A percentile compares a stretch with the other conserved stretches of the same genome.
Evolutionary conservation across 2,113 vertebrate species (phyloP).

Genomic region (Cinclus mexicanus): DNA sequence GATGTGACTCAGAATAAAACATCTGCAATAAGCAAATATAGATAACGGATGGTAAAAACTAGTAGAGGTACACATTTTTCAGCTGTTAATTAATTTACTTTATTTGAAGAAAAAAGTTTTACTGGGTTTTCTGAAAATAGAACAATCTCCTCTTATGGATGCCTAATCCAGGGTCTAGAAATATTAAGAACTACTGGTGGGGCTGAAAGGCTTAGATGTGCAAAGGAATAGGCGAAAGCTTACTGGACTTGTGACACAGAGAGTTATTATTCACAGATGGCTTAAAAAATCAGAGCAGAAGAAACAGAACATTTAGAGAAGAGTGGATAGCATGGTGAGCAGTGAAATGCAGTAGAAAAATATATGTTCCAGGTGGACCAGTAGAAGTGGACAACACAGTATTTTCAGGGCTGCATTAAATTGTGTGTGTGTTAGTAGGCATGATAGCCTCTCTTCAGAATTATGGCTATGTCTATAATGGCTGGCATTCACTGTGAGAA

Average conservation of each 20-base stretch:
- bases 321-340: background rate
- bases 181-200: background rate
- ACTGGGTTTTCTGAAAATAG: background rate
- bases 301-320: background rate
- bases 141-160: background rate
- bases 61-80: background rate
- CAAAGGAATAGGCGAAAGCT: background rate
- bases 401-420: background rate
- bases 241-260: background rate
- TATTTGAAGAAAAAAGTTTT: background rate
- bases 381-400: background rate
- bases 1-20: constrained; percentile 24
- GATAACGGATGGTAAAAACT: background rate
- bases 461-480: background rate
- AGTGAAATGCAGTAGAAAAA: background rate
- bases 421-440: fast-evolving
- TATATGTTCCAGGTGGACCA: background rate
- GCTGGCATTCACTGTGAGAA: background rate
- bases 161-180: background rate
- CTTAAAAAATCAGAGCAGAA: background rate
- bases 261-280: background rate
- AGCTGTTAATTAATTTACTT: background rate
- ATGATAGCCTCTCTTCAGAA: background rate
- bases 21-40: background rate
- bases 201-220: background rate